A percentile compares a stretch with the other conserved stretches of the same genome.
phyloP scores from a whole-genome alignment of 2,797 vertebrate genomes.

The Holocentrus rufus region DNA sequence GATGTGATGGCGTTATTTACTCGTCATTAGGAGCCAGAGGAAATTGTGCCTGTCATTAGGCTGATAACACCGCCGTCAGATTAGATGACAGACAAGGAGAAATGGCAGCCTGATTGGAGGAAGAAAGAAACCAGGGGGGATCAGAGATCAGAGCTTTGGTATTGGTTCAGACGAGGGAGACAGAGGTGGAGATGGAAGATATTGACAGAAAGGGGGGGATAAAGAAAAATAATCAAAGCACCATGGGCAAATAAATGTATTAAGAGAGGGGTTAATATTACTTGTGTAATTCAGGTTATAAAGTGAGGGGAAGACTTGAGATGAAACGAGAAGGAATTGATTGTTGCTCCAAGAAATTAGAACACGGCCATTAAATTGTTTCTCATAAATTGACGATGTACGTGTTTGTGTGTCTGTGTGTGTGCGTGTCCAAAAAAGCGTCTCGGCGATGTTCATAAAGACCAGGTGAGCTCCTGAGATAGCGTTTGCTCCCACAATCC shows the following conservation, averaged over 20 bases:
- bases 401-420: background rate
- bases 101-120: conserved; percentile 47
- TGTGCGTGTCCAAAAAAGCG: background rate
- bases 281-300: conserved; percentile 12
- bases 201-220: conserved; percentile 11
- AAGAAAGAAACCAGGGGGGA: conserved; percentile 16
- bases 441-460: background rate
- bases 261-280: conserved; percentile 33
- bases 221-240: conserved; percentile 41
- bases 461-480: conserved; percentile 23
- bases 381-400: background rate
- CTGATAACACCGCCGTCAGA: conserved; percentile 71
- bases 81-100: conserved; percentile 59
- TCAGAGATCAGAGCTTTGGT: conserved; percentile 13
- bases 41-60: conserved; percentile 75
- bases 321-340: conserved; percentile 23
- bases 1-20: conserved; percentile 76
- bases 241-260: conserved; percentile 4
- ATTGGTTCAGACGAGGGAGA: conserved; percentile 20
- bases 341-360: conserved; percentile 18
- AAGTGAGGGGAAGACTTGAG: background rate
- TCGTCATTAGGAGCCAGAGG: conserved; percentile 71
- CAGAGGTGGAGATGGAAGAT: background rate
- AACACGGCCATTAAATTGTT: conserved; percentile 4
- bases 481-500: conserved; percentile 29